phyloP scores from a whole-genome alignment of 2,797 vertebrate genomes.

The Holocentrus rufus region DNA sequence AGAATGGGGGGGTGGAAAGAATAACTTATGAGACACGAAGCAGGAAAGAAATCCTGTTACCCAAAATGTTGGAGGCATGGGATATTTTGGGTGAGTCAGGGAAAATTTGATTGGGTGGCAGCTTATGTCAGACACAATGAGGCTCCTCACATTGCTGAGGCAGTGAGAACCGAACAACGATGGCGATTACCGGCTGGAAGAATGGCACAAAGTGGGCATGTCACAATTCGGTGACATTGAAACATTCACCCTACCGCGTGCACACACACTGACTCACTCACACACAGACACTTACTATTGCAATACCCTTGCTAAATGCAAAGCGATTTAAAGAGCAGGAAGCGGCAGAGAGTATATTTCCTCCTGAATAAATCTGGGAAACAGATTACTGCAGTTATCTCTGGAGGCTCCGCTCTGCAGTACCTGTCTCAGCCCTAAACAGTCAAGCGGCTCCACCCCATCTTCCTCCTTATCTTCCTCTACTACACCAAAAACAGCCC shows the following conservation, averaged over 20 bases:
- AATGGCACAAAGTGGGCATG: slow-evolving; percentile 23
- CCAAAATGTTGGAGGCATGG: slow-evolving; percentile 14
- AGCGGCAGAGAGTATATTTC: background rate
- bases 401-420: background rate
- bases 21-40: slow-evolving; percentile 42
- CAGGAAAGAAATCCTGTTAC: slow-evolving; percentile 45
- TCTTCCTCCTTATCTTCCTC: slow-evolving; percentile 2
- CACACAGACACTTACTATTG: slow-evolving; percentile 14
- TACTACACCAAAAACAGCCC: background rate
- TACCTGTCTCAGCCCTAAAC: background rate
- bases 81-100: background rate
- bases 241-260: background rate
- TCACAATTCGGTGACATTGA: slow-evolving; percentile 11
- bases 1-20: slow-evolving; percentile 23
- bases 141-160: background rate
- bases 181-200: slow-evolving; percentile 34
- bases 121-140: background rate
- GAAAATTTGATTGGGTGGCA: background rate
- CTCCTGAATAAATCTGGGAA: slow-evolving; percentile 6
- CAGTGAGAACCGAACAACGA: slow-evolving; percentile 33
- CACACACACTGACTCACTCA: no score
- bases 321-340: slow-evolving; percentile 5
- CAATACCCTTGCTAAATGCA: slow-evolving; percentile 24
- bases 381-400: background rate
- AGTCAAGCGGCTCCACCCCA: background rate